Conservation (phyloP, 2,797 vertebrate genomes). For the Alauda arvensis region DNA sequence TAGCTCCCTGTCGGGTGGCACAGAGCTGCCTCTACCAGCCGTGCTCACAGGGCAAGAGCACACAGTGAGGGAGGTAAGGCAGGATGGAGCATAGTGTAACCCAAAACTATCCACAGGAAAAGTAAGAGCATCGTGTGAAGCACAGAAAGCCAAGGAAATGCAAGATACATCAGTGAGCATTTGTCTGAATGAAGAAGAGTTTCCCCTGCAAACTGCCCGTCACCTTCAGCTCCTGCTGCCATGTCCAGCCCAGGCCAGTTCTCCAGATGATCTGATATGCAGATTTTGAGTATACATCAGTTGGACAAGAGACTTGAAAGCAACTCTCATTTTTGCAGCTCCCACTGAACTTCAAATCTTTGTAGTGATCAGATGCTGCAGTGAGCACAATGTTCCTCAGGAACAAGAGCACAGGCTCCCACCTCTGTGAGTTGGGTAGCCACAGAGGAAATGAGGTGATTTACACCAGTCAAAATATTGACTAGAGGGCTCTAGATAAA, state of each 20-base stretch:
- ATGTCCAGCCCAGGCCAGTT: background rate
- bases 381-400: background rate
- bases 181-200: background rate
- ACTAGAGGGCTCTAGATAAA: background rate
- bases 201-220: background rate
- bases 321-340: background rate
- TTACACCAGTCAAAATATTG: background rate
- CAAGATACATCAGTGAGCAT: background rate
- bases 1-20: rapidly evolving
- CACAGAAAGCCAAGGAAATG: background rate
- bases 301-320: background rate
- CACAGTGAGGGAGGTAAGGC: background rate
- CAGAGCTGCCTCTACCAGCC: background rate
- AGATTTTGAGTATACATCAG: background rate
- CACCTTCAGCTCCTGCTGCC: background rate
- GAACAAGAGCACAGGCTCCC: background rate
- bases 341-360: background rate
- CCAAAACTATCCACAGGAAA: background rate
- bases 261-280: background rate
- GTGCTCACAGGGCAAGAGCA: rapidly evolving
- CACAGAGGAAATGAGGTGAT: background rate
- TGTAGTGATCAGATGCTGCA: background rate
- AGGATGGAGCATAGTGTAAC: background rate
- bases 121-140: background rate
- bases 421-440: background rate